A percentile compares a stretch with the other conserved stretches of the same genome.
Conservation (phyloP, 2,888 invertebrate species). For the Rhagonycha lutea region DNA sequence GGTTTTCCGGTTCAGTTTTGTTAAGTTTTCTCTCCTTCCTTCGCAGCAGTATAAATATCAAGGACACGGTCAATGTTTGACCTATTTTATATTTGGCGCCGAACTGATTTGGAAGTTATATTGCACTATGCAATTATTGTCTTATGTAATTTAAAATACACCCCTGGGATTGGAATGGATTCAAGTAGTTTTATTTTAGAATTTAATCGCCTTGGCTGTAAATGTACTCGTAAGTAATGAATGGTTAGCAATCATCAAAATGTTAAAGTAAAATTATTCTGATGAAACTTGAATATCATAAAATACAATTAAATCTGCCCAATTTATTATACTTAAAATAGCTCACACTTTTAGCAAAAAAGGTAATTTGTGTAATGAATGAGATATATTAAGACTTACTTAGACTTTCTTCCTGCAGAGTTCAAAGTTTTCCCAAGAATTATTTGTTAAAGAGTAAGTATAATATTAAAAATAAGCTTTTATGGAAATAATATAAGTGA, state of each 20-base stretch:
- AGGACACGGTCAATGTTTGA: slow-evolving; percentile 17
- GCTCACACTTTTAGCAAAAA: background rate
- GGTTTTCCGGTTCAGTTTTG: slow-evolving; percentile 16
- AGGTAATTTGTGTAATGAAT: background rate
- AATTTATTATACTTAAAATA: background rate
- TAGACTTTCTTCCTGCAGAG: background rate
- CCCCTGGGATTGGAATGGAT: background rate
- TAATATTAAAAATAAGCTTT: background rate
- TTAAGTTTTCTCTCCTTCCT: slow-evolving; percentile 16
- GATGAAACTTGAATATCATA: background rate
- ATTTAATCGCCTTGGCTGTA: background rate
- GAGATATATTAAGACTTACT: background rate
- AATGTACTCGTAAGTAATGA: background rate
- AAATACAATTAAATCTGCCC: background rate
- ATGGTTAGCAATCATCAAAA: background rate
- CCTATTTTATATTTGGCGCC: slow-evolving; percentile 22
- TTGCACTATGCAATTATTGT: background rate
- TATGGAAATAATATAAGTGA: background rate
- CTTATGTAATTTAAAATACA: background rate
- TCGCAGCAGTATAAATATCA: slow-evolving; percentile 9
- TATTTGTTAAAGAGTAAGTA: background rate
- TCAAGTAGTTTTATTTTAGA: background rate
- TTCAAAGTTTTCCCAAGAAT: background rate
- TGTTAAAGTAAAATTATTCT: background rate
- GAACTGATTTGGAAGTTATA: slow-evolving; percentile 1